Evolutionary conservation across 1,140 invertebrate species (phyloP), one percentile per base, ranked within the genome.

Genomic region (Bombus confusus): DNA sequence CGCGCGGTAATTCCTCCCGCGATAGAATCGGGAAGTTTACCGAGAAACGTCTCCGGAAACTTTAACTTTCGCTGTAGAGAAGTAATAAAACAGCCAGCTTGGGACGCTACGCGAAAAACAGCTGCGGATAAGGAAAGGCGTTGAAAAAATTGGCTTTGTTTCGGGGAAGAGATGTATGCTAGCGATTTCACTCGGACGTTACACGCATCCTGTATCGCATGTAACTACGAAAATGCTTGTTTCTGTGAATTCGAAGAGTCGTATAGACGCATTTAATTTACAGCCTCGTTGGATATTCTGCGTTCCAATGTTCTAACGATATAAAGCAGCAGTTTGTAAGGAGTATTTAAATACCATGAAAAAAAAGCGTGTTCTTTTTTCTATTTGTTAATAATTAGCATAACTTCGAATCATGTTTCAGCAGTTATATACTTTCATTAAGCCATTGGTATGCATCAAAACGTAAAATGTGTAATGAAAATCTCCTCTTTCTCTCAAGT

Each of bases 21-120:
- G 41, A 74, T 47, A 74, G 18, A 47, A 73, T 73, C 39, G 72
- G 9, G 47, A 73, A 73, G 72, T 73, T 73, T 73, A 73, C 72
- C n/a, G n/a, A 47, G 72, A 74, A 74, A 74, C 41, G 41, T 43
- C 72, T 18, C n/a, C 8, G n/a, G 72, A 47, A 47, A 74, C 72
- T 74, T 74, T 31, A 47, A 18, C 71, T 37, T 73, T 15, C 28
- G 71, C 25, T 41, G 39, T 43, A 41, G 71, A 39, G 9, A 47
- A 31, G 72, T 43, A 73, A 73, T 73, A 73, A 74, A 74, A 74
- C 72, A 41, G 72, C 8, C 28, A 47, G 13, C n/a, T 15, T 18
- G n/a, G 28, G n/a, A 74, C 41, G 10, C n/a, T 28, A 15, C 18
- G 13, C 72, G 47, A 74, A 74, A 47, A 47, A 47, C 72, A 74